These are phyloP conservation scores for Acanthis flammea DNA, from an alignment of 2,797 vertebrate genomes.

Conservation along the genomic window DNA sequence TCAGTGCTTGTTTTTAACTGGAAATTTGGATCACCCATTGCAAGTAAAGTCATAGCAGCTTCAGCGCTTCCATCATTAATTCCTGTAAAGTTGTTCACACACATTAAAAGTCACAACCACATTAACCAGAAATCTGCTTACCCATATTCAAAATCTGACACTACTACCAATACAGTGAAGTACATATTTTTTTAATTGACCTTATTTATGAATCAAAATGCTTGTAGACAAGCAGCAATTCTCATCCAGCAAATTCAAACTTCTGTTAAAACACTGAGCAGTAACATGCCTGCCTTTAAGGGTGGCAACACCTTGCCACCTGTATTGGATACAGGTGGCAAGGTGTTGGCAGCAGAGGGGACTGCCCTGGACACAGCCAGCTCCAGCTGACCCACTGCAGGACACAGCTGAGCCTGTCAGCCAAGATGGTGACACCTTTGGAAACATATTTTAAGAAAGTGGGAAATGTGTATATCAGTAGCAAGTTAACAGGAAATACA, in stretches of 20 bases:
- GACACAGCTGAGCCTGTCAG: not conserved
- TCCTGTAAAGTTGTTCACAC: conserved; percentile 42
- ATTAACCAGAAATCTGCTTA: not conserved
- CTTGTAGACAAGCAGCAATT: not conserved
- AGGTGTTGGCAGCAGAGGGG: not conserved
- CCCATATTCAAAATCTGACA: not conserved
- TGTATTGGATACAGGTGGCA: not conserved
- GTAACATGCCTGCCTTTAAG: not conserved
- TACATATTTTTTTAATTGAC: accelerated
- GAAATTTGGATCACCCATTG: conserved; percentile 83
- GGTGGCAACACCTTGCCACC: too few species aligned
- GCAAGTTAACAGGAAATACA: not conserved
- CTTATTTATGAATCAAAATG: not conserved
- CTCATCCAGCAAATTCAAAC: not conserved
- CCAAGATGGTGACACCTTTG: not conserved
- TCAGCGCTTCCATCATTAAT: conserved; percentile 84
- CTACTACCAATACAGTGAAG: not conserved
- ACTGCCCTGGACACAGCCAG: not conserved
- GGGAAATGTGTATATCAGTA: not conserved
- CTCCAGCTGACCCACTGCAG: not conserved
- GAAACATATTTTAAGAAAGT: not conserved
- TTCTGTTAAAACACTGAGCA: not conserved
- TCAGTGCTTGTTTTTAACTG: conserved; percentile 62
- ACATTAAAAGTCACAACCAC: not conserved
- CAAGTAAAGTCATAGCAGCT: conserved; percentile 90